phyloP scores from a whole-genome alignment of 2,797 vertebrate species.

The Etheostoma nigrum region DNA sequence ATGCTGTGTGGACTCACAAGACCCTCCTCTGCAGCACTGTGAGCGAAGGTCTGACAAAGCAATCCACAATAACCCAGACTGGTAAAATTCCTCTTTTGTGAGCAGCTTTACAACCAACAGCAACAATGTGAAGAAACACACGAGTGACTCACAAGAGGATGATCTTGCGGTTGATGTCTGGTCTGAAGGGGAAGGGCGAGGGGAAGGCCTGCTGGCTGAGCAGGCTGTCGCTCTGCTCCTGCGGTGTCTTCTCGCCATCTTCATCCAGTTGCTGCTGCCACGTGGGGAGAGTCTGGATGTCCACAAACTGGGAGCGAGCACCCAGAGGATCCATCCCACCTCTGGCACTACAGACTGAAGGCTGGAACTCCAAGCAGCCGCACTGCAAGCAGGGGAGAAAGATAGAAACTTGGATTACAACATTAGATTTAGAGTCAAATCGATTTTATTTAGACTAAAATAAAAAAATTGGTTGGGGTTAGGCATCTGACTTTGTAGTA shows the following conservation, averaged over 20 bases:
- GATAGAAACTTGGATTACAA: not conserved
- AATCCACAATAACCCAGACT: too few relatives aligned
- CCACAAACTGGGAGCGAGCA: conserved; percentile 95
- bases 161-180: conserved; percentile 93
- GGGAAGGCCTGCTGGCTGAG: conserved; percentile 71
- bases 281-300: conserved; percentile 87
- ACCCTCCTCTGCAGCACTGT: too few relatives aligned
- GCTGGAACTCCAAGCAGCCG: conserved; percentile 20
- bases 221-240: conserved; percentile 63
- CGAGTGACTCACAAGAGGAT: conserved; percentile 91
- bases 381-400: conserved; percentile 15
- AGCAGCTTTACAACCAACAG: not conserved
- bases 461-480: not conserved
- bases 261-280: conserved; percentile 86
- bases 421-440: not conserved
- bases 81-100: too few relatives aligned
- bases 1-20: too few relatives aligned
- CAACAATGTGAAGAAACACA: conserved; percentile 4
- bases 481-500: too few relatives aligned
- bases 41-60: too few relatives aligned
- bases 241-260: conserved; percentile 61
- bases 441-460: not conserved
- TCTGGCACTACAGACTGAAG: conserved; percentile 21
- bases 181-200: conserved; percentile 92
- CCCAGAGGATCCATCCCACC: conserved; percentile 96